These are phyloP conservation scores for Formica exsecta DNA, from an alignment of 1,140 invertebrate species.

Conservation along the genomic window DNA sequence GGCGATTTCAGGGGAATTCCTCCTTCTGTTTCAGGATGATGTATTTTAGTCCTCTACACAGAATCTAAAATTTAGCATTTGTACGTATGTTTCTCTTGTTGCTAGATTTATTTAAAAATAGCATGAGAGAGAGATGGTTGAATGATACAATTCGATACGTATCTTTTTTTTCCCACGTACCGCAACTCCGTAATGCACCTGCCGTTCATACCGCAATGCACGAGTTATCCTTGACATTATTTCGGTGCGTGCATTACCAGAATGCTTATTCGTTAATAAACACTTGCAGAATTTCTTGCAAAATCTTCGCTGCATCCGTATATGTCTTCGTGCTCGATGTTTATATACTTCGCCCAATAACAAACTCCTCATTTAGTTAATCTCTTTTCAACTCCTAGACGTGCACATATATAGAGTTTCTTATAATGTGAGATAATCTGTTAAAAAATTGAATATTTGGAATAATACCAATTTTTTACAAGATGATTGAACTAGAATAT, in stretches of 20 bases:
- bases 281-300: slow-evolving; percentile 74
- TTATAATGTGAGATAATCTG: background rate
- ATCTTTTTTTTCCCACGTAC: slow-evolving; percentile 34
- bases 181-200: slow-evolving; percentile 73
- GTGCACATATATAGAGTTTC: too few relatives aligned
- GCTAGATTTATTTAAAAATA: background rate
- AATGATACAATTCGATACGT: slow-evolving; percentile 1
- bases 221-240: slow-evolving; percentile 85
- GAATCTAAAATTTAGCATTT: background rate
- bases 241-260: slow-evolving; percentile 79
- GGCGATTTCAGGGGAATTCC: background rate
- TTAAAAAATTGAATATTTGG: background rate
- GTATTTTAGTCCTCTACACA: background rate
- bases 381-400: too few relatives aligned
- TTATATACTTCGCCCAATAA: slow-evolving; percentile 45
- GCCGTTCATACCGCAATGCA: slow-evolving; percentile 78
- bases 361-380: background rate
- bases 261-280: slow-evolving; percentile 73
- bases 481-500: background rate
- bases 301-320: slow-evolving; percentile 64
- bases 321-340: slow-evolving; percentile 28
- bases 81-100: background rate
- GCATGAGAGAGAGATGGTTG: slow-evolving; percentile 7
- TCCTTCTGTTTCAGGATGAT: background rate
- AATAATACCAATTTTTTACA: background rate